Conservation (phyloP, 2,797 vertebrate species). For the Sciurus vulgaris region DNA sequence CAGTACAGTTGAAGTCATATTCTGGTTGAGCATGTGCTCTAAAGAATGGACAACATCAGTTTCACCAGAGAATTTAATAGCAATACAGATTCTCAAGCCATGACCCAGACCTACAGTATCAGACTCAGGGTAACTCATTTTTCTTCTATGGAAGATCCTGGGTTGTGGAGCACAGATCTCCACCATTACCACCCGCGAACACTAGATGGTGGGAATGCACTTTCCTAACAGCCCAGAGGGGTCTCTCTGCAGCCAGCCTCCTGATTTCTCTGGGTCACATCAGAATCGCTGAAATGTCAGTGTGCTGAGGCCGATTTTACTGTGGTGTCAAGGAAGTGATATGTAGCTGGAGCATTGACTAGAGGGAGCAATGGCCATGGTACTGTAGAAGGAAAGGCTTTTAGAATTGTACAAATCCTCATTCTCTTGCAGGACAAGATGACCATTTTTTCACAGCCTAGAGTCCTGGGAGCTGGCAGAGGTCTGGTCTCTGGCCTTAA, state of each 20-base stretch:
- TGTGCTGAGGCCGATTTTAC: too few species aligned
- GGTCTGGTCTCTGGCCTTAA: neutral
- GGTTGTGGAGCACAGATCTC: slow-evolving; percentile 76
- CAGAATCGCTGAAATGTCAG: too few species aligned
- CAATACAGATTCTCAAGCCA: neutral
- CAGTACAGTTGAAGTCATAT: neutral
- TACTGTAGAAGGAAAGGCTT: neutral
- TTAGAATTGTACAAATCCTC: neutral
- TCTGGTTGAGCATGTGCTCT: neutral
- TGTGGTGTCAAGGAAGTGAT: too few species aligned
- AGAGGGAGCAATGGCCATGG: too few species aligned
- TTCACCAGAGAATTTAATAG: fast-evolving
- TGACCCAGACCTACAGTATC: neutral
- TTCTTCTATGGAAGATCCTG: slow-evolving; percentile 78
- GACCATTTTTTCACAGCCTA: too few species aligned
- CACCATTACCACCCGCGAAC: neutral
- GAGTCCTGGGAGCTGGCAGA: neutral
- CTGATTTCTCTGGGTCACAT: slow-evolving; percentile 38
- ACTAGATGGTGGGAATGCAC: slow-evolving; percentile 87
- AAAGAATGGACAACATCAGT: too few species aligned
- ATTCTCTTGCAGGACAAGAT: fast-evolving
- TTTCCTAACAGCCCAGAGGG: slow-evolving; percentile 51
- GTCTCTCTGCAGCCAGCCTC: too few species aligned
- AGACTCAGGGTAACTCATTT: neutral
- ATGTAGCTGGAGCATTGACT: too few species aligned